Base-by-base conservation (phyloP, 2,797 vertebrate genomes). In the Sebastes vulpes region DNA sequence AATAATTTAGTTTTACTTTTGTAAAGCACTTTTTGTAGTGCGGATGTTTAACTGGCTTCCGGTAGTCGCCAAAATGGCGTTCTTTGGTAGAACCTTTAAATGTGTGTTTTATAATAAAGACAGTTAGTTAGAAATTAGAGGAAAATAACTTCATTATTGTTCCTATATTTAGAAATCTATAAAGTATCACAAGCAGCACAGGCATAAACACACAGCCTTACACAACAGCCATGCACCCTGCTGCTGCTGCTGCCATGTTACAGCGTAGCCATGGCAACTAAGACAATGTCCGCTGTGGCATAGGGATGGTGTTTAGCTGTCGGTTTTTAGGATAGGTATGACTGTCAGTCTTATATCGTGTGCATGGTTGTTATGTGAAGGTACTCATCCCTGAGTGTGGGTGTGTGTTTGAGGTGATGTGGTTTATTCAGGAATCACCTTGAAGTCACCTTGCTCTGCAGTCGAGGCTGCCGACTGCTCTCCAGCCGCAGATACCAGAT, bases 401-500 rank as follows among this genome's bases (percentile, higher is more conserved):
- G 23, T 29, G 61, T 61, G 9, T 65, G 21, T 75, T 14, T 23
- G 6, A 29, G 21, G 16, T 46, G 20, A 57, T 56, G 32, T 72
- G 25, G 56, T 77, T 82, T 66, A 72, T 70, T 90, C 75, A 74
- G 7, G 59, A 83, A 38, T 94, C 85, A 94, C 94, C 93, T 95
- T 95, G 88, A 92, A 89, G 70, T 95, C 85, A 93, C 94, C 94
- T 95, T 94, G 83, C 38, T 89, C 75, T 85, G 65, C 65, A 90
- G 65, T 58, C 1, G 11, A 84, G 72, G 68, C 66, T 75, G 50
- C 56, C 12, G 3, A 35, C 48, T 66, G 77, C 56, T 59, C 28
- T 75, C 16, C 69, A 84, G 79, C 61, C 56, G 3, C 28, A 58
- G 68, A 85, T 57, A 61, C 69, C 58, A 63, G n/a, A 75, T 78